Evolutionary conservation across 2,797 vertebrate species (phyloP), one percentile per base, ranked within the genome.

Genomic region (Coccyzus lansbergi): DNA sequence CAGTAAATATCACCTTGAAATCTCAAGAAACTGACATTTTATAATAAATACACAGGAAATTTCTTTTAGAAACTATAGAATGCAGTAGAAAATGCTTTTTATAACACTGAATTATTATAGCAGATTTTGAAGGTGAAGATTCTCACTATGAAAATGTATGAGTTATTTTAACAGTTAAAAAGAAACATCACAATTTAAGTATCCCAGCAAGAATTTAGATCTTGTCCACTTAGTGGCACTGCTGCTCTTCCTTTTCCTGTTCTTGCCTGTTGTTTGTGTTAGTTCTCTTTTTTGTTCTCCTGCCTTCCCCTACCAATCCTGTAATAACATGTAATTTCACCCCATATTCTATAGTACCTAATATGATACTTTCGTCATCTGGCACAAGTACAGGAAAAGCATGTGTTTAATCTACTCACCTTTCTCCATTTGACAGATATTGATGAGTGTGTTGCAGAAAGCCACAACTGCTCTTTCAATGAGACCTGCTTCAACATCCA

Each of bases 401-500:
- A 9, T 1, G 8, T 77, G 7, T 46, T 72, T 68, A 46, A 88
- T 15, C 26, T 55, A 8, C 15, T 48, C 4, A 29, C 25, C 14
- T 55, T 40, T 77, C 88, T 83, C 42, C 64, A 5, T 83, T 40
- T 65, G 19, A 9, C 97, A 99, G 99, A 99, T 96, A 92, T 99
- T 0, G 99, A 99, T 11, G 99, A 99, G 95, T 99, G 99, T 62
- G 97, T 99, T 78, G 98, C 98, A 3, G 99, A 98, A 58, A 98
- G 97, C 25, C 99, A 99, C 97, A 98, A 98, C 22, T 99, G 99
- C 93, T 89, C 98, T 3, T 98, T 98, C 91, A 98, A 98, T 0
- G 98, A 99, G 98, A 99, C 98, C 95, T 99, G 99, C 98, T 99
- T 99, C 91, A 99, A 99, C 72, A 98, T 99, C 63, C 99, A 99